phyloP scores from a whole-genome alignment of 1,140 invertebrate species.

The Parasteatoda tepidariorum region DNA sequence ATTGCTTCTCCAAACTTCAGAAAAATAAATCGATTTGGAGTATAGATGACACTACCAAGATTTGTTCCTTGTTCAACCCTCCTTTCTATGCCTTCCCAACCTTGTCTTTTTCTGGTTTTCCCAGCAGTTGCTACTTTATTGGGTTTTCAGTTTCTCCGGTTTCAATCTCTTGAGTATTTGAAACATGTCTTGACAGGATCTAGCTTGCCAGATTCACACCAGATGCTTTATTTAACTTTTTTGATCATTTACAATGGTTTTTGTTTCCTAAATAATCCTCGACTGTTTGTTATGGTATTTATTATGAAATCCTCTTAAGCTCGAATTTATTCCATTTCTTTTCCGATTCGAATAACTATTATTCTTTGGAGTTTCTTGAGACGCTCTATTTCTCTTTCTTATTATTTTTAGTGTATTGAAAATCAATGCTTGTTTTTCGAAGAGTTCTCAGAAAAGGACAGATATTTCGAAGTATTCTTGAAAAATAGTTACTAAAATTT shows the following conservation, averaged over 20 bases:
- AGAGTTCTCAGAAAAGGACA: too few species aligned
- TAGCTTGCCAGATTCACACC: not conserved
- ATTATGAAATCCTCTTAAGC: not conserved
- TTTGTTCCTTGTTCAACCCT: conserved; percentile 36
- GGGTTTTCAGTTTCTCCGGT: conserved; percentile 33
- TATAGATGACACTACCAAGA: conserved; percentile 44
- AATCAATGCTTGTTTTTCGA: too few species aligned
- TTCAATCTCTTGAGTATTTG: conserved; percentile 33
- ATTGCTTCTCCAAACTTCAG: conserved; percentile 17
- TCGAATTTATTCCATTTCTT: not conserved
- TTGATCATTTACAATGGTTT: not conserved
- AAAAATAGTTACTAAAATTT: too few species aligned
- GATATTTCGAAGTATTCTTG: too few species aligned
- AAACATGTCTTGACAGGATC: conserved; percentile 44
- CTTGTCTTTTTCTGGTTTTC: not conserved
- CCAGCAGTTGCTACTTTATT: conserved; percentile 45
- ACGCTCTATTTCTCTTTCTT: too few species aligned
- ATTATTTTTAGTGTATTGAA: too few species aligned
- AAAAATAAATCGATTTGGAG: conserved; percentile 28
- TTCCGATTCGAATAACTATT: too few species aligned
- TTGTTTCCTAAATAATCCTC: not conserved
- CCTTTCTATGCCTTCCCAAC: too few species aligned
- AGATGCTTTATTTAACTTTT: not conserved
- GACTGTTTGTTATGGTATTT: not conserved
- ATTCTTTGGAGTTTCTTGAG: too few species aligned